Evolutionary conservation across 2,797 vertebrate species (phyloP).

Genomic region (Balearica regulorum): DNA sequence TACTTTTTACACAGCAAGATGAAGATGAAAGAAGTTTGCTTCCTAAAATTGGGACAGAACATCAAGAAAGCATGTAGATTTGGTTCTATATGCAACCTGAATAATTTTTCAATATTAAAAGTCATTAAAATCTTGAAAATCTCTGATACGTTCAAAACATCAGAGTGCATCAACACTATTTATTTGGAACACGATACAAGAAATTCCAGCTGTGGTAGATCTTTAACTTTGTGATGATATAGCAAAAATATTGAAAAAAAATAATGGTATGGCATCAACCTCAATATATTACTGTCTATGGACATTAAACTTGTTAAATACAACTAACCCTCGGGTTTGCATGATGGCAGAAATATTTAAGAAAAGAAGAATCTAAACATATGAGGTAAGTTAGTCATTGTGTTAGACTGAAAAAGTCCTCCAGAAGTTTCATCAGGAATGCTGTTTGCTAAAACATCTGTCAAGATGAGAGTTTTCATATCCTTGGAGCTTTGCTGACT

Average conservation of each 20-base stretch:
- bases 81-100: neutral
- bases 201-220: neutral
- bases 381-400: neutral
- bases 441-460: constrained; percentile 9
- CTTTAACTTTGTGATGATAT: neutral
- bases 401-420: neutral
- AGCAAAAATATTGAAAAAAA: neutral
- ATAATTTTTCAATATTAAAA: neutral
- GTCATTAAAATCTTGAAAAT: neutral
- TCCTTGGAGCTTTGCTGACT: neutral
- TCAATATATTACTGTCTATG: neutral
- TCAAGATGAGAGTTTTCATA: neutral
- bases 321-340: neutral
- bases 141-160: neutral
- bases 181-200: neutral
- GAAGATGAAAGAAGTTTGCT: constrained; percentile 23
- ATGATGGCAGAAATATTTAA: neutral
- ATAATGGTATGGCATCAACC: neutral
- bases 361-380: neutral
- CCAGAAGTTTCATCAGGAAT: neutral
- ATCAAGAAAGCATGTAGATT: neutral
- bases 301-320: neutral
- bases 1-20: neutral
- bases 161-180: neutral
- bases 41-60: neutral